Conservation (phyloP, 2,888 invertebrate species). For the Orthosia gothica region DNA sequence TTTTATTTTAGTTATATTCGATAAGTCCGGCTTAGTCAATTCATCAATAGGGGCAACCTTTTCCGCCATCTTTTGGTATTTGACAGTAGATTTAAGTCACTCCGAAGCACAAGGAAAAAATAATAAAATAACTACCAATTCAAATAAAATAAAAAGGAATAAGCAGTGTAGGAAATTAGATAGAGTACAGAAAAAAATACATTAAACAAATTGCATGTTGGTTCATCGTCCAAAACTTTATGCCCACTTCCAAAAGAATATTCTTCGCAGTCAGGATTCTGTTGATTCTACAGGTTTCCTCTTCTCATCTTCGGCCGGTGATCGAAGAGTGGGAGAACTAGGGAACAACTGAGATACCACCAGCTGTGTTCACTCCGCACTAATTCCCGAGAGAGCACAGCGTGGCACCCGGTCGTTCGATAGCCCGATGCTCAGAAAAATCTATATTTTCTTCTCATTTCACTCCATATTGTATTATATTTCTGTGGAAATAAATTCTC, state of each 20-base stretch:
- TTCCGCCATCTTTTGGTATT: no score
- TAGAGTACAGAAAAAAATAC: background rate
- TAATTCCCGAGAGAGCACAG: conserved; percentile 97
- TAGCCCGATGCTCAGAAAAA: conserved; percentile 78
- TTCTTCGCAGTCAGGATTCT: background rate
- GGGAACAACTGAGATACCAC: conserved; percentile 98
- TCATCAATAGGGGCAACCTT: background rate
- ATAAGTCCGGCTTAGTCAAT: background rate
- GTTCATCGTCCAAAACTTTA: background rate
- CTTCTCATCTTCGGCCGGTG: conserved; percentile 24
- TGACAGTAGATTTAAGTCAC: no score
- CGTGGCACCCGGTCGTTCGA: conserved; percentile 98
- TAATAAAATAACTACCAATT: background rate
- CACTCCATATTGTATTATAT: background rate
- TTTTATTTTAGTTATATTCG: background rate
- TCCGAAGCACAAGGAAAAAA: background rate
- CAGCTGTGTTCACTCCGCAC: conserved; percentile 99
- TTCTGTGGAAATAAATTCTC: no score
- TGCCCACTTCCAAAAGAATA: background rate
- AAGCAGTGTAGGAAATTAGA: background rate
- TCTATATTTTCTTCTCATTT: conserved; percentile 45
- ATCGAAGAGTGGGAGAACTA: conserved; percentile 83
- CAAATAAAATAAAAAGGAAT: background rate
- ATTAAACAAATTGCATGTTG: no score
- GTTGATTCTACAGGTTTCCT: background rate